These are phyloP conservation scores for Drosophila orena DNA, from an alignment of 1,140 invertebrate genomes.

Conservation along the genomic window DNA sequence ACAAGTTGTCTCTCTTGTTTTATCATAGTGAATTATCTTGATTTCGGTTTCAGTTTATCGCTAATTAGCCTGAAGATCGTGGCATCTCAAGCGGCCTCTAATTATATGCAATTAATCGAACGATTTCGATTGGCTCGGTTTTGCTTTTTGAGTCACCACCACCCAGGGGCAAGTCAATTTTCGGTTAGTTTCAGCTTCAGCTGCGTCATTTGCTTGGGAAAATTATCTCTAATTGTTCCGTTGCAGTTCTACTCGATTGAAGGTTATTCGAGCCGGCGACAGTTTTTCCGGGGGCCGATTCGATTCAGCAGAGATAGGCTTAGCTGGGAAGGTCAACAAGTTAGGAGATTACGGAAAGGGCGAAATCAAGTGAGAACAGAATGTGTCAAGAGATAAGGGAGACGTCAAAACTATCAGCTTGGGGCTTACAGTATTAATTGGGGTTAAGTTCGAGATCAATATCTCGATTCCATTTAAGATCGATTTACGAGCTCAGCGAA, in stretches of 20 bases:
- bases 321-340: slow-evolving; percentile 15
- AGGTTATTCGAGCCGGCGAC: slow-evolving; percentile 8
- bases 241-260: slow-evolving; percentile 20
- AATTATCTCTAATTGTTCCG: slow-evolving; percentile 28
- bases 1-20: slow-evolving; percentile 8
- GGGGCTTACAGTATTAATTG: slow-evolving; percentile 17
- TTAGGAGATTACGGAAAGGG: neutral
- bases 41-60: slow-evolving; percentile 17
- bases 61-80: slow-evolving; percentile 35
- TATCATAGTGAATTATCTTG: neutral
- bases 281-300: neutral
- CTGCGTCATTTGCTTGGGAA: slow-evolving; percentile 10
- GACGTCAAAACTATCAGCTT: neutral
- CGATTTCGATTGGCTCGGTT: slow-evolving; percentile 15
- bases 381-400: slow-evolving; percentile 20
- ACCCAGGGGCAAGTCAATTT: slow-evolving; percentile 31
- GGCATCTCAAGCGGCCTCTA: slow-evolving; percentile 8
- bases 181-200: slow-evolving; percentile 31
- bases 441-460: slow-evolving; percentile 12
- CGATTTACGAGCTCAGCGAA: slow-evolving; percentile 11
- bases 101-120: slow-evolving; percentile 42
- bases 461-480: neutral
- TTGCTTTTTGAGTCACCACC: slow-evolving; percentile 20
- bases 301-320: slow-evolving; percentile 5
- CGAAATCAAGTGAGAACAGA: neutral